Base-by-base conservation (phyloP, 1,140 invertebrate species). In the Conus betulinus region DNA sequence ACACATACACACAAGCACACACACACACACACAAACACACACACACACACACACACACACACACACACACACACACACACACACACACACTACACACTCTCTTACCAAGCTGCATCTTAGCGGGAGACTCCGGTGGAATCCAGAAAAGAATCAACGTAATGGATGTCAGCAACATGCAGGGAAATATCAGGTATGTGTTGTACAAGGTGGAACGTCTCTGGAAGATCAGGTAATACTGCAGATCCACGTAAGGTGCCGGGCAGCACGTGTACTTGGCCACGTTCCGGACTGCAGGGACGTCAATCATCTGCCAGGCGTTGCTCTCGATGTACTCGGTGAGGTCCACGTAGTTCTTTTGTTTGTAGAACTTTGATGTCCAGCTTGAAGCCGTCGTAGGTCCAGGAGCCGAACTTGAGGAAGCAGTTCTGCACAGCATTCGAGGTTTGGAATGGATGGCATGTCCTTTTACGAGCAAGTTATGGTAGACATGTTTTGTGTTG, bases 301-400 rank as follows among this genome's bases (percentile, higher is more conserved):
- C 92, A 5, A 94, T 89, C 5, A 95, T 92, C 7, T 88, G 81
- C 95, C 95, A 95, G 89, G 95, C 94, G 89, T 94, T 95, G 85
- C 92, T 94, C 82, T 90, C 78, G 1, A 93, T 90, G 85, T 94
- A 95, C 78, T 95, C 92, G n/a, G 94, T 92, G 20, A 95, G 89
- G 71, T 93, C n/a, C 53, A 93, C 90, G n/a, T 88, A 91, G 13
- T 89, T 89, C 15, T 91, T 90, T 39, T 89, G 74, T 5, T 91
- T 89, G 88, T 93, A 93, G 27, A 93, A 90, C 0, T n/a, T 98
- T 4, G 27, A 97, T 90, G 88, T 95, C 93, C 39, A 95, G 86
- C 86, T 94, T 92, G 83, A 89, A 91, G 23, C 94, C 94, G 79
- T 93, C 91, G 89, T 95, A 95, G 13, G 94, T 94, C 94, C 94